phyloP scores from a whole-genome alignment of 1,140 invertebrate genomes.

The Diachasmimorpha longicaudata region DNA sequence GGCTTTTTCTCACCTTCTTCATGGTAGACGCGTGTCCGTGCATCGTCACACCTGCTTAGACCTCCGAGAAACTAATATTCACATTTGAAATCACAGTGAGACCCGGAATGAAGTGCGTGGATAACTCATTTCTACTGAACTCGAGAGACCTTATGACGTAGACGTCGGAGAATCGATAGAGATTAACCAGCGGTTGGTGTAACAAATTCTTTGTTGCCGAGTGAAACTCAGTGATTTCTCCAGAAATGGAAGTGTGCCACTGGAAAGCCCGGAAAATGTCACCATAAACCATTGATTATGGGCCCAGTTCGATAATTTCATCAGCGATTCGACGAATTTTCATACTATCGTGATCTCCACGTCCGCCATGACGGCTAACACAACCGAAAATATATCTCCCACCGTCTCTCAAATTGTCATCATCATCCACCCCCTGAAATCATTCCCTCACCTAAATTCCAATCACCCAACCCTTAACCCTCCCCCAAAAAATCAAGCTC shows the following conservation, averaged over 20 bases:
- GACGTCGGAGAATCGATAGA: background rate
- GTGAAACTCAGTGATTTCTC: background rate
- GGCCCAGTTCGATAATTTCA: no score
- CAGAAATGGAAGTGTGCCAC: background rate
- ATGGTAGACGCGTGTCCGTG: slow-evolving; percentile 60
- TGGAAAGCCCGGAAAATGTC: background rate
- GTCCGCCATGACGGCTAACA: no score
- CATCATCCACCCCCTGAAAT: background rate
- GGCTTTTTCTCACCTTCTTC: slow-evolving; percentile 40
- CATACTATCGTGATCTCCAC: no score
- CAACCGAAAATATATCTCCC: no score
- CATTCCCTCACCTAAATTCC: background rate
- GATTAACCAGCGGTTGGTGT: background rate
- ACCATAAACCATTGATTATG: background rate
- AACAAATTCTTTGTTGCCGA: background rate
- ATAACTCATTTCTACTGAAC: background rate
- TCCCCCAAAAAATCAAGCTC: background rate
- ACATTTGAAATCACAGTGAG: slow-evolving; percentile 11
- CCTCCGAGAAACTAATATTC: slow-evolving; percentile 28
- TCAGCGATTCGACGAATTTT: no score
- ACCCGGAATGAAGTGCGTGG: slow-evolving; percentile 3
- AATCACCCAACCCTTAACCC: background rate
- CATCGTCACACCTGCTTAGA: slow-evolving; percentile 62
- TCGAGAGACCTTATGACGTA: background rate
- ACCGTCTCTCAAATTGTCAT: no score